Percentiles rank a stretch among this genome's conserved stretches.
phyloP scores from a whole-genome alignment of 2,113 vertebrate species.

The Nipponia nippon region DNA sequence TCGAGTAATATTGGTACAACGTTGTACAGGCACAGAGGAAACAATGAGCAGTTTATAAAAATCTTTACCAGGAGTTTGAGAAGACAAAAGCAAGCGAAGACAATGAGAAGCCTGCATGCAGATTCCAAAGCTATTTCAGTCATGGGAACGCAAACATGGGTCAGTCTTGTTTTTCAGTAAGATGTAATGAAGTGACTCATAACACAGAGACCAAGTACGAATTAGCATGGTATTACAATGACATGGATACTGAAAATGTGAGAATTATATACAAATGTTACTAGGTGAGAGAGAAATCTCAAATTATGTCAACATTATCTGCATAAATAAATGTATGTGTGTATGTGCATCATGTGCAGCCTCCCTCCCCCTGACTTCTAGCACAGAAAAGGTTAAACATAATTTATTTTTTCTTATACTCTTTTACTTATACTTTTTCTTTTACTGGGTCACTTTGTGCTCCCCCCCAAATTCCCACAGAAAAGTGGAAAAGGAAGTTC shows the following conservation, averaged over 20 bases:
- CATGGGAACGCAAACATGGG: conserved; percentile 44
- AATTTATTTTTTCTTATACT: not conserved
- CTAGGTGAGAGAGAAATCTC: not conserved
- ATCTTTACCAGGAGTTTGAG: not conserved
- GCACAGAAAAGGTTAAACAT: not conserved
- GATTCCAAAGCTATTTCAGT: conserved; percentile 21
- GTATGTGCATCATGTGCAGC: not conserved
- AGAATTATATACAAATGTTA: not conserved
- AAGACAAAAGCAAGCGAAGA: conserved; percentile 20
- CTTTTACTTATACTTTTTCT: not conserved
- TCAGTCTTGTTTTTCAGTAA: not conserved
- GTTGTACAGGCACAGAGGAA: not conserved
- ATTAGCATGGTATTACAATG: not conserved
- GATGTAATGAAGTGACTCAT: not conserved
- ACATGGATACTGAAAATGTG: not conserved
- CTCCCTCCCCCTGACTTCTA: not conserved
- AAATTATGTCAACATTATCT: not conserved
- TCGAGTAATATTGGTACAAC: not conserved
- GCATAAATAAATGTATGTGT: not conserved
- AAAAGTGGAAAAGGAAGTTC: not conserved
- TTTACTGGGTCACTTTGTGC: not conserved
- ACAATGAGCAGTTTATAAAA: not conserved
- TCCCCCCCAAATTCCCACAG: not conserved
- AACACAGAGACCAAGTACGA: not conserved
- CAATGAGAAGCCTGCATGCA: not conserved